Evolutionary conservation across 2,888 invertebrate species (phyloP).

Genomic region (Drosophila bunnanda): DNA sequence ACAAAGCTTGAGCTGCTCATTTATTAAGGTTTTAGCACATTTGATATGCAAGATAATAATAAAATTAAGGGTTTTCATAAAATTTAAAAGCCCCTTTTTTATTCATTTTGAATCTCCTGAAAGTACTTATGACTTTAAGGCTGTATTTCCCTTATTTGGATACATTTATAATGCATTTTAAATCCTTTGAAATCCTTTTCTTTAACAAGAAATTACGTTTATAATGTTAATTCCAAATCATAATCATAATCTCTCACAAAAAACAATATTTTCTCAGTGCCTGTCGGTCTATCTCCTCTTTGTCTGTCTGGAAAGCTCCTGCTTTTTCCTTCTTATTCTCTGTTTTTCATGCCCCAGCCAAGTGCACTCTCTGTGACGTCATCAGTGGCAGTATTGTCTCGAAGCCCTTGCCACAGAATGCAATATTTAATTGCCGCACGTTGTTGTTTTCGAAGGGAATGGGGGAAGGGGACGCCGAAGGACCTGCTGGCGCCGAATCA

Average conservation of each 20-base stretch:
- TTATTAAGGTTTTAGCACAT: neutral
- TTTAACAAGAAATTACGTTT: accelerated
- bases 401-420: constrained; percentile 49
- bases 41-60: neutral
- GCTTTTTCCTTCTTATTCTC: neutral
- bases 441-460: constrained; percentile 22
- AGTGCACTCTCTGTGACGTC: constrained; percentile 35
- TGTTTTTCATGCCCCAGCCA: constrained; percentile 1
- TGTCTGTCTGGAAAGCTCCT: neutral
- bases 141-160: no score
- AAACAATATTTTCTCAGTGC: neutral
- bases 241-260: no score
- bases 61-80: no score
- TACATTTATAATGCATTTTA: neutral
- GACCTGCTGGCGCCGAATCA: constrained; percentile 26
- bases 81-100: no score
- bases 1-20: neutral
- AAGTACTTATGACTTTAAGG: no score
- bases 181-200: neutral
- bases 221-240: neutral
- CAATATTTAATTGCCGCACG: constrained; percentile 62
- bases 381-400: constrained; percentile 61
- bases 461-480: neutral
- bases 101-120: no score
- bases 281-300: constrained; percentile 5